A percentile compares a stretch with the other conserved stretches of the same genome.
These are phyloP conservation scores for Labia minor DNA, from an alignment of 2,888 invertebrate genomes.

Conservation along the genomic window DNA sequence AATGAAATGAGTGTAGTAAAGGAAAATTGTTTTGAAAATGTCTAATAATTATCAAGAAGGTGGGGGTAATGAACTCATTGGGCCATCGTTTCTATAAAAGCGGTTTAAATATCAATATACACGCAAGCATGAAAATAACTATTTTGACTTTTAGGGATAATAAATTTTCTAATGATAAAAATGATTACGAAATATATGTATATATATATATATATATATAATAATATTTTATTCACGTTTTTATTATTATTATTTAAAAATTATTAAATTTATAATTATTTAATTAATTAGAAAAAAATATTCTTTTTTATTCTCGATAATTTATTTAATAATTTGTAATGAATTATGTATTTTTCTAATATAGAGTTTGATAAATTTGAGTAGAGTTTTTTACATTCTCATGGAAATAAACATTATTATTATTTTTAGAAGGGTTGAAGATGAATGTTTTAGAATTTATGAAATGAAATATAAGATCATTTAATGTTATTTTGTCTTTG, in stretches of 20 bases:
- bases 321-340: too few species aligned
- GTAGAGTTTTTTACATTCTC: too few species aligned
- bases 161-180: not conserved
- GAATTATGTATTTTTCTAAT: too few species aligned
- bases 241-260: not conserved
- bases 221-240: not conserved
- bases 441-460: too few species aligned
- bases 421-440: too few species aligned
- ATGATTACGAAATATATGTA: not conserved
- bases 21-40: too few species aligned
- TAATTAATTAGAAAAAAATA: not conserved
- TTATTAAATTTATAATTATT: not conserved
- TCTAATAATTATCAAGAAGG: not conserved
- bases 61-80: constrained; percentile 4
- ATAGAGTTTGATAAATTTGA: too few species aligned
- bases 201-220: not conserved
- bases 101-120: not conserved
- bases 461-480: too few species aligned
- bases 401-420: too few species aligned
- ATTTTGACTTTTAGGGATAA: not conserved
- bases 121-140: not conserved
- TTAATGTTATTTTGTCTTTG: too few species aligned
- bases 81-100: not conserved
- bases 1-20: too few species aligned
- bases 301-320: too few species aligned